phyloP scores from a whole-genome alignment of 2,113 vertebrate species.

The Gavia stellata region DNA sequence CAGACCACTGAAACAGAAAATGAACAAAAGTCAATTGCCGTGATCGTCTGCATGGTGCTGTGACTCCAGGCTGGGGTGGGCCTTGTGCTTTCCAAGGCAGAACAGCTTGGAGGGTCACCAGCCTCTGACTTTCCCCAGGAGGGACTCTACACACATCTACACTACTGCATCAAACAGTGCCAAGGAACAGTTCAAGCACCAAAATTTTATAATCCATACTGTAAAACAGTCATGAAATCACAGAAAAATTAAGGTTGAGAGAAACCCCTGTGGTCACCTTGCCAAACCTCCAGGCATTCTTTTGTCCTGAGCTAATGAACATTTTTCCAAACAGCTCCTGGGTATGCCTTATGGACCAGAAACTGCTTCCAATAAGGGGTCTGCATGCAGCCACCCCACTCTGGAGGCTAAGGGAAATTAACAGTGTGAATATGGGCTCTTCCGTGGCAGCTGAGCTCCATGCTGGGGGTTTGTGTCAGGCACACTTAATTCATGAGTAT shows the following conservation, averaged over 20 bases:
- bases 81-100: not conserved
- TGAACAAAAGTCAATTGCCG: not conserved
- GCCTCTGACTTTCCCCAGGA: not conserved
- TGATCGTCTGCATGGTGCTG: not conserved
- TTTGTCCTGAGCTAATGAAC: not conserved
- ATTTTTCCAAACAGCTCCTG: not conserved
- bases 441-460: not conserved
- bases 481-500: not conserved
- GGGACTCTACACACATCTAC: not conserved
- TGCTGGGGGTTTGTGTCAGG: not conserved
- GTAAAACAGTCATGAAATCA: not conserved
- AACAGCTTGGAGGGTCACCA: not conserved
- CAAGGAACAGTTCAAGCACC: not conserved
- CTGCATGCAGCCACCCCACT: not conserved
- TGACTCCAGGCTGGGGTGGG: not conserved
- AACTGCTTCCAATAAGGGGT: not conserved
- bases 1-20: not conserved
- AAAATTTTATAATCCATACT: not conserved
- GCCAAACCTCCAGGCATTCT: not conserved
- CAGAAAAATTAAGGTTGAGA: not conserved
- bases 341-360: not conserved
- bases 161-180: not conserved
- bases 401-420: not conserved
- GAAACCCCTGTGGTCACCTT: not conserved
- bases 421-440: not conserved